These are phyloP conservation scores for Pelecanoides urinatrix DNA, from an alignment of 2,113 vertebrate species.

Conservation along the genomic window DNA sequence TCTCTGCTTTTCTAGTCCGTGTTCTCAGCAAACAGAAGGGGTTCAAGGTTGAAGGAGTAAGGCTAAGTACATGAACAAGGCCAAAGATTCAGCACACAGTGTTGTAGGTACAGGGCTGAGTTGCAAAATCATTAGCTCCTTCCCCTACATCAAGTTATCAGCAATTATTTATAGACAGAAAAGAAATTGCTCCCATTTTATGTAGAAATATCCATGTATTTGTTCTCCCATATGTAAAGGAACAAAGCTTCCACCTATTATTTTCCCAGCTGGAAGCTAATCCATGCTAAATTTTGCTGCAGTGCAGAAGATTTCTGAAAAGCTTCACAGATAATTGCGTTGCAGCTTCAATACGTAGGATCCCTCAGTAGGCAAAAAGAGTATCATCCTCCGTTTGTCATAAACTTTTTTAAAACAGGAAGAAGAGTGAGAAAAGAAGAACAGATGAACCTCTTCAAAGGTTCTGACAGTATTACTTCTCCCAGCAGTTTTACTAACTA, in stretches of 20 bases:
- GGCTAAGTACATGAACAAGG: neutral
- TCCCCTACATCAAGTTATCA: neutral
- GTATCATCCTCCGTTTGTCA: neutral
- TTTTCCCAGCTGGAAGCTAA: constrained; percentile 47
- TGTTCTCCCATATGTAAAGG: neutral
- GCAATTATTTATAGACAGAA: neutral
- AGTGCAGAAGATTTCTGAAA: neutral
- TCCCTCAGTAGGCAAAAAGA: neutral
- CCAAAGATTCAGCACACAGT: neutral
- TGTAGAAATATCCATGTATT: neutral
- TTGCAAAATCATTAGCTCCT: neutral
- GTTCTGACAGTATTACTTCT: neutral
- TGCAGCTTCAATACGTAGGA: neutral
- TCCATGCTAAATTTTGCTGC: neutral
- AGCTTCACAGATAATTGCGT: constrained; percentile 17
- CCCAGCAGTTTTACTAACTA: neutral
- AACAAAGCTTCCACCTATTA: neutral
- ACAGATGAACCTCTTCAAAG: neutral
- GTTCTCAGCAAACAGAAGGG: neutral
- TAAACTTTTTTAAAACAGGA: neutral
- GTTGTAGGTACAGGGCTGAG: neutral
- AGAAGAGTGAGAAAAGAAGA: neutral
- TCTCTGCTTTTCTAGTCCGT: neutral
- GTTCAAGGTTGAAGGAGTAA: neutral
- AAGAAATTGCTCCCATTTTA: neutral